Percentiles rank a stretch among this genome's conserved stretches.
phyloP scores from a whole-genome alignment of 2,797 vertebrate species.

The Spea hammondii region DNA sequence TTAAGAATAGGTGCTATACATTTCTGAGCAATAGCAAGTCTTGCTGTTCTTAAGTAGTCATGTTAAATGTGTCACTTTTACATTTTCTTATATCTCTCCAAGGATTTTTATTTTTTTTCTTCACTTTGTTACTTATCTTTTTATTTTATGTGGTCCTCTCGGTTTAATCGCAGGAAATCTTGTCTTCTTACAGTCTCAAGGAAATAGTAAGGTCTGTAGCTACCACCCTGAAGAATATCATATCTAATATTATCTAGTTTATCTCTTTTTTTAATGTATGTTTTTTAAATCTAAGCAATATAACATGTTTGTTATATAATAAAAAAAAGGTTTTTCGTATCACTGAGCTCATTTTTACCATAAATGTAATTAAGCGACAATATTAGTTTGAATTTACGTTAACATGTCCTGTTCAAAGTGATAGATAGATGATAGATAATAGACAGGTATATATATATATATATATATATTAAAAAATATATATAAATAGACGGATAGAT shows the following conservation, averaged over 20 bases:
- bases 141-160: slow-evolving; percentile 33
- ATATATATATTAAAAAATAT: no score
- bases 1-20: not conserved
- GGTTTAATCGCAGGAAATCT: slow-evolving; percentile 41
- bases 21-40: not conserved
- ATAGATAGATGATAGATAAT: no score
- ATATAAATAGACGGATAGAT: no score
- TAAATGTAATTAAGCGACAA: not conserved
- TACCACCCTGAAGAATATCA: slow-evolving; percentile 33
- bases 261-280: not conserved
- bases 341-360: not conserved
- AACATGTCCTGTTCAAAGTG: no score
- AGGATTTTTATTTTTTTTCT: slow-evolving; percentile 52
- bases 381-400: not conserved
- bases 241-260: not conserved
- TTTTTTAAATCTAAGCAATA: not conserved
- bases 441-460: no score
- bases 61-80: slow-evolving; percentile 14
- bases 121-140: slow-evolving; percentile 42
- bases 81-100: slow-evolving; percentile 48
- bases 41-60: slow-evolving; percentile 12
- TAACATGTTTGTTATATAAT: not conserved
- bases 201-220: slow-evolving; percentile 36
- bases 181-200: slow-evolving; percentile 36
- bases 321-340: not conserved